Base-by-base conservation (phyloP, 2,888 invertebrate genomes). In the Pherbina coryleti region DNA sequence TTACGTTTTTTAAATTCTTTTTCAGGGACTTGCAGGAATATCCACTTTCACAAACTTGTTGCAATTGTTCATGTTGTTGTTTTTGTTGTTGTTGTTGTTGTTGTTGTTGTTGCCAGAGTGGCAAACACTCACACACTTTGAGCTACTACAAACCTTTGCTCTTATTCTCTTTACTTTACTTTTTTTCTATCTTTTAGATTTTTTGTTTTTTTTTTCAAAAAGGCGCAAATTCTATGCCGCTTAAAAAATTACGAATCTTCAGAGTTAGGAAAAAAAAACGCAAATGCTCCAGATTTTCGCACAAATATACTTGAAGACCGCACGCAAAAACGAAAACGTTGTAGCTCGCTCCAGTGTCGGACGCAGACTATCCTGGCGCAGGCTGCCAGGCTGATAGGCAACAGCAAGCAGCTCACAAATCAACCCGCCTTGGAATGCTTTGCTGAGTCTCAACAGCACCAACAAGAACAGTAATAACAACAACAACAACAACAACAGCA, bases 341-440 rank as follows among this genome's bases (percentile, higher is more conserved):
- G 67, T 37, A 66, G 28, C 74, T 67, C 67, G 53, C 75, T 31
- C 67, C 34, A 75, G 37, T 37, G 75, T 55, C 55, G 14, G 37
- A 66, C 37, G 51, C 31, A 75, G 75, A 75, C 75, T 75, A 67
- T 34, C 55, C 55, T 67, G 67, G 25, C 8, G 67, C 2, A 66
- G 37, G 34, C 22, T 22, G 44, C 62, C 11, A 66, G 17, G 51
- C 70, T 9, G 25, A n/a, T n/a, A n/a, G 11, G 31, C 64, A n/a
- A 19, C 64, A 37, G 34, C 17, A n/a, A 64, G 34, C 31, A 64
- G 34, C 64, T 37, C 44, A 44, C 11, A 44, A 44, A 44, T 44
- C 44, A 44, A 44, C 44, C 44, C 44, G 44, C 44, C 44, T 44
- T 44, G 44, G 44, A 44, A 44, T 44, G 44, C 44, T 44, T 44